Conservation (phyloP, 2,113 vertebrate species). For the Ictalurus furcatus region DNA sequence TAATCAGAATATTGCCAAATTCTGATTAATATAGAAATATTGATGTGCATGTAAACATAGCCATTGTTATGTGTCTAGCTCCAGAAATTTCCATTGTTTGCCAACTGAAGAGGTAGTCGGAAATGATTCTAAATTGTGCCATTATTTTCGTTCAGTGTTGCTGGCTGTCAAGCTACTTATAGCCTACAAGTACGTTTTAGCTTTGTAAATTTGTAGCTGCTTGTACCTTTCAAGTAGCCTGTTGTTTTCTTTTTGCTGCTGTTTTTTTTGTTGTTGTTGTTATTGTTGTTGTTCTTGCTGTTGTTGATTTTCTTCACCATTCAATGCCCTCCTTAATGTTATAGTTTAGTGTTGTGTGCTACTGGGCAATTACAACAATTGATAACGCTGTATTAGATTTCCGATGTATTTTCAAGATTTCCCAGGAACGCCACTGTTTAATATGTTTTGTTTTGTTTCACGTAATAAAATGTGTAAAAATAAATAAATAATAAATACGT, state of each 20-base stretch:
- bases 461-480: not conserved
- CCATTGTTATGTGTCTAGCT: too few relatives aligned
- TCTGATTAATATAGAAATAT: too few relatives aligned
- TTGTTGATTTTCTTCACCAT: not conserved
- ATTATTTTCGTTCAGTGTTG: too few relatives aligned
- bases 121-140: too few relatives aligned
- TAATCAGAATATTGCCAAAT: too few relatives aligned
- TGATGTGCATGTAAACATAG: too few relatives aligned
- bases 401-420: not conserved
- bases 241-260: too few relatives aligned
- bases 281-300: not conserved
- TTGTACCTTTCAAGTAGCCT: not conserved
- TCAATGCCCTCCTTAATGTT: too few relatives aligned
- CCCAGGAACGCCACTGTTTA: not conserved
- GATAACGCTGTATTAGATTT: not conserved
- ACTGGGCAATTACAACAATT: not conserved
- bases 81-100: too few relatives aligned
- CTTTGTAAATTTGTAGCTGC: not conserved
- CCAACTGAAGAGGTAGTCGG: too few relatives aligned
- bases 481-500: not conserved
- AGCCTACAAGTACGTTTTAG: not conserved
- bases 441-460: not conserved
- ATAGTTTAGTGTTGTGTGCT: not conserved
- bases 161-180: too few relatives aligned
- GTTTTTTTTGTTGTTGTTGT: not conserved